Percentiles rank a stretch among this genome's conserved stretches.
phyloP scores from a whole-genome alignment of 2,113 vertebrate species.

The Poecile atricapillus region DNA sequence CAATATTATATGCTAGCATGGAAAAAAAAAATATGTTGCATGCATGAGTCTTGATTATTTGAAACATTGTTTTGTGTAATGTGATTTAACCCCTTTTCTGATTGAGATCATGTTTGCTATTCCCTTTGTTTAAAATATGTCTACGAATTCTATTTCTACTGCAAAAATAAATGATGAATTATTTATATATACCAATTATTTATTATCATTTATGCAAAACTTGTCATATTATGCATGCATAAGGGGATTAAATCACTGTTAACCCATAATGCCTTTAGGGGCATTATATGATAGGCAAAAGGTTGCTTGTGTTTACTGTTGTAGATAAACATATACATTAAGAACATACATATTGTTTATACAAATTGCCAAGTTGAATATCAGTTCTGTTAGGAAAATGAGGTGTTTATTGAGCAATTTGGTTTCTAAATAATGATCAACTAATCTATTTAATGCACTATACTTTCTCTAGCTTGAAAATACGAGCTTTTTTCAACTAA shows the following conservation, averaged over 20 bases:
- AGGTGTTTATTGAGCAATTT: background rate
- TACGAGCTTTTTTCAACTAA: background rate
- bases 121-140: conserved; percentile 76
- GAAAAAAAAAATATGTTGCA: conserved; percentile 29
- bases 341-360: conserved; percentile 41
- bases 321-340: conserved; percentile 47
- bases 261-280: conserved; percentile 86
- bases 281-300: conserved; percentile 60
- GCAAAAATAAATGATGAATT: conserved; percentile 98
- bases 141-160: conserved; percentile 90
- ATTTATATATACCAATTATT: conserved; percentile 99
- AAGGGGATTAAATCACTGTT: conserved; percentile 90
- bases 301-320: conserved; percentile 59
- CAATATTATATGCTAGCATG: background rate
- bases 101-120: conserved; percentile 69
- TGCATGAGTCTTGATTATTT: conserved; percentile 14
- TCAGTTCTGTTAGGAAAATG: conserved; percentile 1
- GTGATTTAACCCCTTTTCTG: conserved; percentile 67
- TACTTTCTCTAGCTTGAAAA: background rate
- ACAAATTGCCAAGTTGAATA: background rate
- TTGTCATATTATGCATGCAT: conserved; percentile 97
- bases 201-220: conserved; percentile 99
- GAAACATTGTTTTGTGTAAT: conserved; percentile 54
- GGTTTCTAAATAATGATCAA: background rate
- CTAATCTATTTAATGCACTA: background rate